Evolutionary conservation across 2,797 vertebrate genomes (phyloP).

Genomic region (Labeo calbasu): DNA sequence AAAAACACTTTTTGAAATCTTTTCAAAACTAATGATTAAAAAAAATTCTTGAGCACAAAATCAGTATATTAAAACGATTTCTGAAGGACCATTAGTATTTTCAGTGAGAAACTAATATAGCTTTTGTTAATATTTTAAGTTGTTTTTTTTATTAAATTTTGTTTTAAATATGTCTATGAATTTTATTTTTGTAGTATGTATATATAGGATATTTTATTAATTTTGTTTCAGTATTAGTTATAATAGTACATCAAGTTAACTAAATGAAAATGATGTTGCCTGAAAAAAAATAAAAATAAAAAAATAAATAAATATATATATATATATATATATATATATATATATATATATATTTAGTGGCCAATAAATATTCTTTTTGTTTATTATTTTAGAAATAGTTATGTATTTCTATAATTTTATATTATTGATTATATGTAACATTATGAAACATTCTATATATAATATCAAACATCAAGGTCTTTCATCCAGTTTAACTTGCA

Average conservation of each 20-base stretch:
- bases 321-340: too few relatives aligned
- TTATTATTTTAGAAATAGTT: too few relatives aligned
- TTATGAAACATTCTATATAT: neutral
- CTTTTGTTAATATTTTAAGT: neutral
- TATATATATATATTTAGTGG: neutral
- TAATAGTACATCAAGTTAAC: neutral
- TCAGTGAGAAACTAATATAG: neutral
- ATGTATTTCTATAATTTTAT: too few relatives aligned
- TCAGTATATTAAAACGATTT: neutral
- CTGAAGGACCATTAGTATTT: neutral
- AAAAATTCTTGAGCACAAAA: neutral
- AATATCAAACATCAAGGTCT: neutral
- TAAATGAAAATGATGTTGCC: neutral
- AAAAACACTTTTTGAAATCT: neutral
- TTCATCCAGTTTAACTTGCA: neutral
- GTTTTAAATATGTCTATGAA: neutral
- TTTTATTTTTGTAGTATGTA: neutral
- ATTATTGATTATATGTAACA: neutral
- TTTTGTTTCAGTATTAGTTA: neutral
- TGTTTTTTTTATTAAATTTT: neutral
- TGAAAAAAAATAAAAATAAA: too few relatives aligned
- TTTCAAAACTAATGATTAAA: neutral
- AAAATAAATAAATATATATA: too few relatives aligned
- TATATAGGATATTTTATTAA: neutral
- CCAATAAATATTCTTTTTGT: neutral